Evolutionary conservation across 1,140 invertebrate species (phyloP), one percentile per base, ranked within the genome.

Genomic region (Heliconius melpomene): DNA sequence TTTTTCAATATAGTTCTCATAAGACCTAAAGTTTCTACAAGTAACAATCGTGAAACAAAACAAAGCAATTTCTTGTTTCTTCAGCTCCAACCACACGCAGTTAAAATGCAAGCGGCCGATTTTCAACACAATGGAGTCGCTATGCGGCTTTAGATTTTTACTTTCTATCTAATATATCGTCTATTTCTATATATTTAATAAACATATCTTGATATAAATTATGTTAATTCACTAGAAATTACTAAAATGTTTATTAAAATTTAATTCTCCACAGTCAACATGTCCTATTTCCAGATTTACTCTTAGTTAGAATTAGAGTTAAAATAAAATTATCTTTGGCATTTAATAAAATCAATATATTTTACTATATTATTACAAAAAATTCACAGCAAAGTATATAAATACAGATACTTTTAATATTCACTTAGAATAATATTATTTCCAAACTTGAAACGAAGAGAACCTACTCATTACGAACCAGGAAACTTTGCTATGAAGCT

Each of bases 401-500:
- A 9, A 11, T 40, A 40, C 79, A 81, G 72, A 32, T 81, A 81
- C 73, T 46, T 46, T 79, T 75, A 40, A 75, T 80, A 70, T 60
- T 71, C 73, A 60, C 29, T 74, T 50, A 54, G 52, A 76, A 81
- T 78, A 81, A 81, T 78, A 72, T 70, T 78, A 75, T 78, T 76
- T 75, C 50, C 29, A 32, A 81, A 78, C 60, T 72, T 40, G 77
- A 54, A 77, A 66, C 71, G 72, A 77, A 77, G 76, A 77, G 72
- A 77, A 80, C 70, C 75, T 72, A 73, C 75, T 77, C 75, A 72
- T 77, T 52, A 72, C 78, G 78, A 85, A 84, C 75, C 82, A 81
- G 70, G 79, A 84, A 86, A 87, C 81, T 87, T 88, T 81, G 77
- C 81, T 88, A 85, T 86, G 85, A 85, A 72, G 87, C 80, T 84